Evolutionary conservation across 2,797 vertebrate species (phyloP).

Genomic region (Sciurus vulgaris): DNA sequence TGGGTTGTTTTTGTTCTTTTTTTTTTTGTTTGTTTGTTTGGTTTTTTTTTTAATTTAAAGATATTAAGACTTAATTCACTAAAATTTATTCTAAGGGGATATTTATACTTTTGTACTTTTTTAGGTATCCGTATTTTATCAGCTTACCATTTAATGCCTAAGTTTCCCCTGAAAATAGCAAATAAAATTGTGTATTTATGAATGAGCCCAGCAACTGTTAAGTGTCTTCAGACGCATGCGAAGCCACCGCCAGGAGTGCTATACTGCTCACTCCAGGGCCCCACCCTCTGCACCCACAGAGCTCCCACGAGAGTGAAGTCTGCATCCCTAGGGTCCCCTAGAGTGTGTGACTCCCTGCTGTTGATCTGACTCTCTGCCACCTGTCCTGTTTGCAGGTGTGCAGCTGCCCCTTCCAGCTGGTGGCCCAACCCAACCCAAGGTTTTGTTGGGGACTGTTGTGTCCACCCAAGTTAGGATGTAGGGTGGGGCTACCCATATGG

Average conservation of each 20-base stretch:
- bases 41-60: slow-evolving; percentile 86
- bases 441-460: not conserved
- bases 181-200: slow-evolving; percentile 86
- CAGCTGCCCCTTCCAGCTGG: slow-evolving; percentile 47
- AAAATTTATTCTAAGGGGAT: slow-evolving; percentile 87
- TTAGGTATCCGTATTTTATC: slow-evolving; percentile 88
- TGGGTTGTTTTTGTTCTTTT: slow-evolving; percentile 56
- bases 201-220: slow-evolving; percentile 76
- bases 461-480: not conserved
- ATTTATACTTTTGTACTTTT: slow-evolving; percentile 89
- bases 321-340: not conserved
- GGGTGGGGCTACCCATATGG: too few species aligned
- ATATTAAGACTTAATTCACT: slow-evolving; percentile 87
- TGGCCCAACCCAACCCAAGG: not conserved
- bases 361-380: not conserved
- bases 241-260: not conserved
- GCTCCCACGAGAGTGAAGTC: too few species aligned
- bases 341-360: not conserved
- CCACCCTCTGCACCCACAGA: too few species aligned
- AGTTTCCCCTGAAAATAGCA: slow-evolving; percentile 84
- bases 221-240: slow-evolving; percentile 75
- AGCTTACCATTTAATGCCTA: slow-evolving; percentile 84
- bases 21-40: slow-evolving; percentile 68
- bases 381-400: not conserved
- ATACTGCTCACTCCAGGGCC: too few species aligned